phyloP scores from a whole-genome alignment of 2,888 invertebrate genomes.

The Xestoiulus laeticollis region DNA sequence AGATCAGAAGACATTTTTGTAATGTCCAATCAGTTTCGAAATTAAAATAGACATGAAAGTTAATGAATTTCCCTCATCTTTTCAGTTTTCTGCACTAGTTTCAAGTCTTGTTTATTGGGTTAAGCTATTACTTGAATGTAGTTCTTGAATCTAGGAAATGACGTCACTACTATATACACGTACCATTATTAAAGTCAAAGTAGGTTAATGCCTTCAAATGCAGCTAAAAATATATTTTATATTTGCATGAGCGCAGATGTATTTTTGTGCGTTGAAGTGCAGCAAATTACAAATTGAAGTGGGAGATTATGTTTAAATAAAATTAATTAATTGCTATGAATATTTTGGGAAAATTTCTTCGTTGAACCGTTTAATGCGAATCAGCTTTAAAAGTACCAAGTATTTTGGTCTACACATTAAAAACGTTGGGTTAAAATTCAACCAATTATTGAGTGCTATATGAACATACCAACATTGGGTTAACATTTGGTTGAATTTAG shows the following conservation, averaged over 20 bases:
- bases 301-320: neutral
- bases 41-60: neutral
- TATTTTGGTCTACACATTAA: too few relatives aligned
- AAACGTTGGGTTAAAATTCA: too few relatives aligned
- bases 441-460: too few relatives aligned
- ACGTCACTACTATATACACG: neutral
- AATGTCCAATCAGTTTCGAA: neutral
- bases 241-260: neutral
- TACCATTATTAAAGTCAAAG: neutral
- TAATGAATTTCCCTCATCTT: neutral
- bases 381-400: neutral
- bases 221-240: neutral
- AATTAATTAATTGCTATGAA: neutral
- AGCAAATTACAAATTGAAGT: neutral
- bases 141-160: neutral
- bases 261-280: neutral
- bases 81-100: neutral
- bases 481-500: too few relatives aligned
- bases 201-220: conserved; percentile 13
- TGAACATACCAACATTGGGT: too few relatives aligned
- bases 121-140: neutral
- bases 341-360: neutral
- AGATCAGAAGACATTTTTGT: neutral
- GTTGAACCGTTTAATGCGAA: neutral
- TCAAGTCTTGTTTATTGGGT: neutral